phyloP scores from a whole-genome alignment of 2,113 vertebrate species.

The Empidonax alnorum region DNA sequence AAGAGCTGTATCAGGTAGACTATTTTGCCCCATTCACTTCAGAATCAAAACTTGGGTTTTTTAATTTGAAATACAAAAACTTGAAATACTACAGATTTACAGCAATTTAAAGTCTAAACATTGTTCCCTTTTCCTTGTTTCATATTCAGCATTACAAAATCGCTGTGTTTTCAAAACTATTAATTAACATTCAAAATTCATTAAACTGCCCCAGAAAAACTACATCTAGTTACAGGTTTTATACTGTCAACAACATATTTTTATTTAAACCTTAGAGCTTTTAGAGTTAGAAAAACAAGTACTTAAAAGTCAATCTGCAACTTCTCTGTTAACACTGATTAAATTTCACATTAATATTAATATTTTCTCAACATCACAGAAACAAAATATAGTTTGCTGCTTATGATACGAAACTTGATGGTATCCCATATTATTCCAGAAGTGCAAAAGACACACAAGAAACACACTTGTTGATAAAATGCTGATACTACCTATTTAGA shows the following conservation, averaged over 20 bases:
- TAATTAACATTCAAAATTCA: not conserved
- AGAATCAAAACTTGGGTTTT: not conserved
- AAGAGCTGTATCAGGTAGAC: not conserved
- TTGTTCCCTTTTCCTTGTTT: not conserved
- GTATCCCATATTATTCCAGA: not conserved
- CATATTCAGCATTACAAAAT: not conserved
- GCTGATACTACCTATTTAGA: not conserved
- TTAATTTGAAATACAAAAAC: not conserved
- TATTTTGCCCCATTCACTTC: not conserved
- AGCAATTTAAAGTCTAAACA: not conserved
- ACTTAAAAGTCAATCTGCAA: not conserved
- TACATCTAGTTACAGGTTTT: not conserved
- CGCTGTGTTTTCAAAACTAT: not conserved
- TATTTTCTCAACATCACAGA: not conserved
- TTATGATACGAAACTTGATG: not conserved
- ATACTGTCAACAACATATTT: not conserved
- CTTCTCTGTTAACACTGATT: not conserved
- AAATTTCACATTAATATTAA: not conserved
- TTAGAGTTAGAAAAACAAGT: not conserved
- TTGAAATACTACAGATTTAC: not conserved
- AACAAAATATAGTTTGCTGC: not conserved
- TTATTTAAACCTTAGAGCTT: not conserved
- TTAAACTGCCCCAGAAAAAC: not conserved
- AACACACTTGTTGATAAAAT: not conserved
- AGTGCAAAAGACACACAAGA: not conserved